These are phyloP conservation scores for Ochropleura plecta DNA, from an alignment of 2,888 invertebrate species.

Conservation along the genomic window DNA sequence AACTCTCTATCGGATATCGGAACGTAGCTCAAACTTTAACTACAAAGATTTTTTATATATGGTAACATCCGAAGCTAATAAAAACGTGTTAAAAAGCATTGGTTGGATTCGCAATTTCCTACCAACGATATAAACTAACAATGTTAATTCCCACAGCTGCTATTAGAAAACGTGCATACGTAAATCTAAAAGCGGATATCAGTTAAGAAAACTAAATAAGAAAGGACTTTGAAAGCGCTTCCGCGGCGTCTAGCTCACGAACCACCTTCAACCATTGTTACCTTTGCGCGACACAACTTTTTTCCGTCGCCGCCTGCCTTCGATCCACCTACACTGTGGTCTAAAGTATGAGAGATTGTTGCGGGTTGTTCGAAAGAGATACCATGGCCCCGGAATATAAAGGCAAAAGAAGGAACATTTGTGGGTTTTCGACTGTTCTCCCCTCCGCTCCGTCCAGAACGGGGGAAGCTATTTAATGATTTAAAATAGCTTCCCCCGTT, in stretches of 20 bases:
- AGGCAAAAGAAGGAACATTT: too few relatives aligned
- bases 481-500: too few relatives aligned
- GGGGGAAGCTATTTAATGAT: too few relatives aligned
- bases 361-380: too few relatives aligned
- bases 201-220: conserved; percentile 73
- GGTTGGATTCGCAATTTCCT: conserved; percentile 15
- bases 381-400: too few relatives aligned
- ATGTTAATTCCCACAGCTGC: conserved; percentile 44
- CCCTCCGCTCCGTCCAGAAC: too few relatives aligned
- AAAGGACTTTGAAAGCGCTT: conserved; percentile 61
- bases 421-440: too few relatives aligned
- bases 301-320: conserved; percentile 71
- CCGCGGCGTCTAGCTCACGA: conserved; percentile 73
- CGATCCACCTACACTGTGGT: conserved; percentile 65
- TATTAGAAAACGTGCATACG: conserved; percentile 55
- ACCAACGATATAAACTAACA: conserved; percentile 40
- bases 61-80: too few relatives aligned
- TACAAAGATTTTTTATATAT: too few relatives aligned
- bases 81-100: neutral
- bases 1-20: too few relatives aligned
- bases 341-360: conserved; percentile 45
- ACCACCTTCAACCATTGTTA: conserved; percentile 79
- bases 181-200: conserved; percentile 62
- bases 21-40: too few relatives aligned
- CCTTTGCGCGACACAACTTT: conserved; percentile 78